Evolutionary conservation across 2,797 vertebrate genomes (phyloP), one percentile per base, ranked within the genome.

Genomic region (Falco naumanni): DNA sequence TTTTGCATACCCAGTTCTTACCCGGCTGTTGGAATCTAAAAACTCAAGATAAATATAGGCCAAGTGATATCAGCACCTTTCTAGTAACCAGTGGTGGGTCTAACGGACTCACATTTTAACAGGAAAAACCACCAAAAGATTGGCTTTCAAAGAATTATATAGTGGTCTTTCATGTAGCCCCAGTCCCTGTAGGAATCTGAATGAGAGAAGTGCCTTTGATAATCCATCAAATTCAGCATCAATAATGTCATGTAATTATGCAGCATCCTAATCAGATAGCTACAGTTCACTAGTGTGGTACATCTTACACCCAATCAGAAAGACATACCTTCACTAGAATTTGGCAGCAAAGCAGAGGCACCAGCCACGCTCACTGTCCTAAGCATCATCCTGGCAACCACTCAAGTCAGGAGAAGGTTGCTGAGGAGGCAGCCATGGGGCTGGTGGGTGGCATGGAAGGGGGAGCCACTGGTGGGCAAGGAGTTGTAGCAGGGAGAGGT

Each of bases 391-490:
- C 76, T 88, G 83, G 24, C 43, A 78, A 34, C 19, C 3, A 1
- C 43, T 71, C 24, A 76, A 72, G 5, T 13, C 34, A 76, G 60
- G 39, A 59, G 24, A 65, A 51, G 5, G 19, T 18, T 29, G 3
- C 4, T 70, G 60, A 17, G 25, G 24, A 56, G 48, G 45, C 39
- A 88, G 14, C 34, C 33, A 8, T 48, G 56, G 39, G 13, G 26
- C 29, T 79, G 4, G 5, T 63, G 43, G 53, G 15, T 1, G 1
- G 24, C n/a, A 3, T 3, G 8, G 64, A 74, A 74, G 6, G 1
- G 28, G 22, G 11, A 79, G 14, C 20, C 54, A 14, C 63, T 85
- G 66, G 10, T 45, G 11, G 25, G 19, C 4, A 14, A 57, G 39
- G 34, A 88, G 20, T 2, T 81, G 15, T 33, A 70, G 72, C 24